phyloP scores from a whole-genome alignment of 1,140 invertebrate species.

The Camponotus vicinus region DNA sequence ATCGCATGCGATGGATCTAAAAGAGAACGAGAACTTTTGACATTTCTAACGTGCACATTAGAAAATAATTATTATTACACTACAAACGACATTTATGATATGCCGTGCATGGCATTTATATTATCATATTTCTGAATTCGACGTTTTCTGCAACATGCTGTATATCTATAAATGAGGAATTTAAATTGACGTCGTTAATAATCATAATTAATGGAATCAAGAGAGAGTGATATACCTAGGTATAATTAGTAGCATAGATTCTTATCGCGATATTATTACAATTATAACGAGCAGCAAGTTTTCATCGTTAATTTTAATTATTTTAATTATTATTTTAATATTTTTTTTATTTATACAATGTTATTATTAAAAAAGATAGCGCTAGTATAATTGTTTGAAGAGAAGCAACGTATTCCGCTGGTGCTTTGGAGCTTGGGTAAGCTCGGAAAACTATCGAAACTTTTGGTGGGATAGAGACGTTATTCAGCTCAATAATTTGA shows the following conservation, averaged over 20 bases:
- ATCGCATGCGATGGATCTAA: background rate
- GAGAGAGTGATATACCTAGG: background rate
- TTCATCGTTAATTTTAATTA: slow-evolving; percentile 12
- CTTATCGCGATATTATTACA: slow-evolving; percentile 7
- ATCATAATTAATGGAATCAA: slow-evolving; percentile 24
- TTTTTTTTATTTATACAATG: background rate
- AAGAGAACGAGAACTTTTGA: background rate
- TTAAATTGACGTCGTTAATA: slow-evolving; percentile 17
- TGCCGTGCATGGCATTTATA: background rate
- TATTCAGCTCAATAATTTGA: slow-evolving; percentile 8
- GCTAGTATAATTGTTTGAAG: slow-evolving; percentile 16
- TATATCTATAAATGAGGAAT: background rate
- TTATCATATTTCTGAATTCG: background rate
- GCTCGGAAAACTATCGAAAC: slow-evolving; percentile 67
- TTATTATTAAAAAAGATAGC: background rate
- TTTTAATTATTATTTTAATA: slow-evolving; percentile 35
- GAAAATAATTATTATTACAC: slow-evolving; percentile 20
- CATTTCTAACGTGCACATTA: background rate
- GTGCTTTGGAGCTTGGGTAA: background rate
- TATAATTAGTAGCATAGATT: background rate
- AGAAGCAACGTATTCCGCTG: background rate
- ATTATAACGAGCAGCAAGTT: slow-evolving; percentile 1
- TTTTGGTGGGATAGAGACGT: slow-evolving; percentile 59
- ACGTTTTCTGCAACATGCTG: background rate
- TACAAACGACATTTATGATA: background rate